Evolutionary conservation across 92 coral and sea anemone species (phyloP).

Genomic region (Phenganax marumi): DNA sequence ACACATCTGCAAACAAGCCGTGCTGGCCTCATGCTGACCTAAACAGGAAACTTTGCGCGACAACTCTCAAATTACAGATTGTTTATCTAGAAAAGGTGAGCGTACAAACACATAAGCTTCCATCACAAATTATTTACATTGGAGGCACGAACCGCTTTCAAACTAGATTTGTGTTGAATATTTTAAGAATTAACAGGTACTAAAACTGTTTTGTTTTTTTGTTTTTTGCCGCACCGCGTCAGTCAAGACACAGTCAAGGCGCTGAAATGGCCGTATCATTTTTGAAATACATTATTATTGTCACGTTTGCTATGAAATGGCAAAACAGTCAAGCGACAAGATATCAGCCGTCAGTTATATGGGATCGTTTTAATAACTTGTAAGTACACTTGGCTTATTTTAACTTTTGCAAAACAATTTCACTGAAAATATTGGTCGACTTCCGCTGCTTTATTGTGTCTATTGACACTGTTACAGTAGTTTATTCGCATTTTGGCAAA

Average conservation of each 20-base stretch:
- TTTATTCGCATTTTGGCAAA: background rate
- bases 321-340: background rate
- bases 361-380: slow-evolving; percentile 13
- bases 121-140: no score
- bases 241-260: background rate
- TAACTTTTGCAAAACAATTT: background rate
- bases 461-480: background rate
- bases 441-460: background rate
- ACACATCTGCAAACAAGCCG: no score
- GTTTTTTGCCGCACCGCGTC: no score
- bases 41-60: no score
- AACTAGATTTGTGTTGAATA: no score
- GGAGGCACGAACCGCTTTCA: no score
- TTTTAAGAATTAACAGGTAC: no score
- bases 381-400: background rate
- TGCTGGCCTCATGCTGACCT: no score
- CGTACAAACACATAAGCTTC: no score
- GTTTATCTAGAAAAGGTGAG: no score
- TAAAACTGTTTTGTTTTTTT: no score
- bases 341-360: slow-evolving; percentile 14
- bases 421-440: background rate
- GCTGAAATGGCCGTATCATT: background rate
- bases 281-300: background rate
- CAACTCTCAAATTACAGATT: no score
- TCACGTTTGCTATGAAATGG: background rate